A percentile compares a stretch with the other conserved stretches of the same genome.
These are phyloP conservation scores for Hypolimnas misippus DNA, from an alignment of 2,888 invertebrate species.

Conservation along the genomic window DNA sequence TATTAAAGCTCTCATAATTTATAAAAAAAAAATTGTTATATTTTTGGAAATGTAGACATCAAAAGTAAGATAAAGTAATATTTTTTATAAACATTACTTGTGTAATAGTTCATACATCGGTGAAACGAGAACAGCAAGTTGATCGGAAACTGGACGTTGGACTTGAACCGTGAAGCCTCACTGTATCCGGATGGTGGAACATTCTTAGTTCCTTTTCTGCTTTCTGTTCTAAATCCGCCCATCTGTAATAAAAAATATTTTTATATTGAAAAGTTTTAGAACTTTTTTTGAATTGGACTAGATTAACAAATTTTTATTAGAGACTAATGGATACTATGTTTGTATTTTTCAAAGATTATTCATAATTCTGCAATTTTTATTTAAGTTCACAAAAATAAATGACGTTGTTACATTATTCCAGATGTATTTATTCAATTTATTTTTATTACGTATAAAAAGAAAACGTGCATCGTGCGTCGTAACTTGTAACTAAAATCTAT, in stretches of 20 bases:
- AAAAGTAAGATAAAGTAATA: too few species aligned
- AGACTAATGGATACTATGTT: too few species aligned
- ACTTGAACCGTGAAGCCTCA: constrained; percentile 71
- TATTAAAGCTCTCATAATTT: not conserved
- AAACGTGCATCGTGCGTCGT: too few species aligned
- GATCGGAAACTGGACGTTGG: constrained; percentile 68
- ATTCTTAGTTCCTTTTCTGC: constrained; percentile 84
- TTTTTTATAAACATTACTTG: not conserved
- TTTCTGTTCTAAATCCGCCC: constrained; percentile 83
- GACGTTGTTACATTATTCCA: too few species aligned
- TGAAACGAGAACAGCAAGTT: constrained; percentile 73
- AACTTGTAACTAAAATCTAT: too few species aligned
- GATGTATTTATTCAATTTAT: too few species aligned
- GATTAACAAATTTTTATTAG: too few species aligned
- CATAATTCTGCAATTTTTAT: too few species aligned
- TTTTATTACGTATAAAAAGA: too few species aligned
- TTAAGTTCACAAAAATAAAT: too few species aligned
- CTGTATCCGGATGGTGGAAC: constrained; percentile 73
- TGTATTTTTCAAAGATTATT: too few species aligned
- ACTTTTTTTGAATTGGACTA: too few species aligned
- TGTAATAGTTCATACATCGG: constrained; percentile 49
- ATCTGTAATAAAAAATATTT: constrained; percentile 58
- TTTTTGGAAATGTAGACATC: not conserved
- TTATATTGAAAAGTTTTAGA: not conserved
- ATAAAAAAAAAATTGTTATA: not conserved